These are phyloP conservation scores for Sebastolobus altivelis DNA, from an alignment of 2,797 vertebrate genomes.

Conservation along the genomic window DNA sequence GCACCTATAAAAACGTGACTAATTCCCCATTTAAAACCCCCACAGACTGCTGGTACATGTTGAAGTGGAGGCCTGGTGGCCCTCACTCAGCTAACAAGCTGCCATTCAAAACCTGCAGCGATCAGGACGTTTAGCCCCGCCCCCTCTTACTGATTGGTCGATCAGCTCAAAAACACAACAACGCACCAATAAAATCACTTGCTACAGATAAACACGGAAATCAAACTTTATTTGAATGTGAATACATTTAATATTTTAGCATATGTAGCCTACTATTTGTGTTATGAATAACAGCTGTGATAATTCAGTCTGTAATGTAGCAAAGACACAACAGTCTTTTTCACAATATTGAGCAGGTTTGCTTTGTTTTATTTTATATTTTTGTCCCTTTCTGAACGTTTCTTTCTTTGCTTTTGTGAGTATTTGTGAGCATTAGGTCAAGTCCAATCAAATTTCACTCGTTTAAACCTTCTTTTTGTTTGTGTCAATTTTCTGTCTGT, in stretches of 20 bases:
- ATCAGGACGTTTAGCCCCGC: neutral
- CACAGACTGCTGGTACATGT: neutral
- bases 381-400: neutral
- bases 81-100: neutral
- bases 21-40: neutral
- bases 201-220: neutral
- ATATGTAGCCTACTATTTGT: neutral
- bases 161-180: neutral
- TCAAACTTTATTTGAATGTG: neutral
- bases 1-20: neutral
- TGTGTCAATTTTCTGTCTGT: neutral
- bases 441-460: neutral
- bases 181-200: neutral
- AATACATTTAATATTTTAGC: neutral
- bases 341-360: neutral
- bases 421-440: neutral
- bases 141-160: conserved; percentile 39
- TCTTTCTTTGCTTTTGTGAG: neutral
- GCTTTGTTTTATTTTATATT: neutral
- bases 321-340: neutral
- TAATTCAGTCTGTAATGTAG: neutral
- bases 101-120: conserved; percentile 21
- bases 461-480: neutral
- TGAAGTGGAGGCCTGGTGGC: neutral
- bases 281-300: neutral